Conservation (phyloP, 92 coral and sea anemone genomes). For the Meandrina meandrites region DNA sequence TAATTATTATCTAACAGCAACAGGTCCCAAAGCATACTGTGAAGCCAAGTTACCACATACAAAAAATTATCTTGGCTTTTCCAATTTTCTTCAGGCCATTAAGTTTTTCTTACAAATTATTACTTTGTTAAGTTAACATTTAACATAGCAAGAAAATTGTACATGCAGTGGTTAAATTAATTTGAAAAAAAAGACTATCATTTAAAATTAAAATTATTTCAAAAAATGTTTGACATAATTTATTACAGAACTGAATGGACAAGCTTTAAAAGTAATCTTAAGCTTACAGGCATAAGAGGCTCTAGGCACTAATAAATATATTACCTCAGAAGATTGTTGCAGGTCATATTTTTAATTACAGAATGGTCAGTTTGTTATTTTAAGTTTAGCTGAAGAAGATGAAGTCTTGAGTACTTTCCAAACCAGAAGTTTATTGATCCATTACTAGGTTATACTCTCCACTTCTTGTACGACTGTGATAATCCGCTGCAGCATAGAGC, state of each 20-base stretch:
- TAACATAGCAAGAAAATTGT: not conserved
- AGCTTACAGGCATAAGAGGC: not conserved
- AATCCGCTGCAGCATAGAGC: conserved; percentile 46
- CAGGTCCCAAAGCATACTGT: not conserved
- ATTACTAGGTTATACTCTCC: conserved; percentile 49
- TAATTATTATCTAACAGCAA: not conserved
- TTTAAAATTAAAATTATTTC: not conserved
- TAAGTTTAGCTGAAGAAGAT: conserved; percentile 20
- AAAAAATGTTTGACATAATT: not conserved
- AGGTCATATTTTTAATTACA: not conserved
- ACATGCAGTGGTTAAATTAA: not conserved
- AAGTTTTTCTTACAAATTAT: not conserved
- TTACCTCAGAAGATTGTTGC: not conserved
- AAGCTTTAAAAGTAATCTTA: not conserved
- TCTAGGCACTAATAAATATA: not conserved
- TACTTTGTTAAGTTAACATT: not conserved
- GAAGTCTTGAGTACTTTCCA: conserved; percentile 41
- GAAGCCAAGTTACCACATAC: not conserved
- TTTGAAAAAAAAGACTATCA: not conserved
- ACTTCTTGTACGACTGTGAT: conserved; percentile 52
- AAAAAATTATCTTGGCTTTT: not conserved
- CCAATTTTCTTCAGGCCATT: not conserved
- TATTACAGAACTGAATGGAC: not conserved
- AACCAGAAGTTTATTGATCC: conserved; percentile 47
- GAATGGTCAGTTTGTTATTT: not conserved